Evolutionary conservation across 2,113 vertebrate species (phyloP).

Genomic region (Geococcyx californianus): DNA sequence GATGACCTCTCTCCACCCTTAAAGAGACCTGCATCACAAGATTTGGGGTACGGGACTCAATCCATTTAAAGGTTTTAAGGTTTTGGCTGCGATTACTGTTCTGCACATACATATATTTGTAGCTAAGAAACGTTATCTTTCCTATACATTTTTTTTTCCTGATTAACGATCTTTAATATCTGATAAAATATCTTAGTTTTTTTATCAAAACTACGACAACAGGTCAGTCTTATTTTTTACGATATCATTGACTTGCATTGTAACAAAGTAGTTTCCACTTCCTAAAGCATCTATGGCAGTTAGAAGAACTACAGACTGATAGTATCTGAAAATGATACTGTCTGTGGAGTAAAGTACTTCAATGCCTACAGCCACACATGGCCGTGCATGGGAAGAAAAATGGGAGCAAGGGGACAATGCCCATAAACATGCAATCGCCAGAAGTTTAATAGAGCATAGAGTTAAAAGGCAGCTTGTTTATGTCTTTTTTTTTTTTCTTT

Average conservation of each 20-base stretch:
- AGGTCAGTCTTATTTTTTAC: not conserved
- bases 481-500: not conserved
- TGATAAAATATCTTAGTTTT: no score
- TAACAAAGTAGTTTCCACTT: not conserved
- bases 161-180: no score
- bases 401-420: not conserved
- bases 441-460: not conserved
- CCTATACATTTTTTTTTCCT: no score
- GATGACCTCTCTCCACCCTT: no score
- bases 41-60: no score
- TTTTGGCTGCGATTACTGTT: no score
- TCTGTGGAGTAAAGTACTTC: not conserved
- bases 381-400: not conserved
- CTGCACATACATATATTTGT: no score
- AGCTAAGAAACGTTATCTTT: no score
- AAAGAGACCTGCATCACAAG: no score
- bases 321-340: not conserved
- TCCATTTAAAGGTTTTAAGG: no score
- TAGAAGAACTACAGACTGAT: not conserved
- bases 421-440: not conserved
- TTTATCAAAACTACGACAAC: no score
- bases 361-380: not conserved
- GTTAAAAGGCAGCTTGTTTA: not conserved
- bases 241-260: not conserved
- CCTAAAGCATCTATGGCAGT: not conserved